Evolutionary conservation across 2,797 vertebrate species (phyloP), one percentile per base, ranked within the genome.

Genomic region (Macropodus opercularis): DNA sequence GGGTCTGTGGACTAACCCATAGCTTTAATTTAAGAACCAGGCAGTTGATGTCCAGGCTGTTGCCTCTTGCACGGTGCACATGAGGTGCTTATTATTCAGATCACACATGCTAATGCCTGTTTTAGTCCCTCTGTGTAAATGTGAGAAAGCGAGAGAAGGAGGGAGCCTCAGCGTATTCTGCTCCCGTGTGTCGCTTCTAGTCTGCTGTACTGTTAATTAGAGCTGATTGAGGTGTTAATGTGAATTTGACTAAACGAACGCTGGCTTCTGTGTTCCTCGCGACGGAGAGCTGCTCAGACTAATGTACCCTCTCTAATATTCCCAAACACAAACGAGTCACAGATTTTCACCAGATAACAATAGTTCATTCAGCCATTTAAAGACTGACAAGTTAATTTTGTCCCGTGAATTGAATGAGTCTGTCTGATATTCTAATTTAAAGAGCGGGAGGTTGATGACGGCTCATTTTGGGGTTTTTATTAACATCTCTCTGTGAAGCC

Each of bases 221-320:
- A 50, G 69, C 57, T 83, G 85, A 85, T 68, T 76, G 79, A 85
- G 82, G 84, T 83, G 84, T 78, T 77, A 66, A 82, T 80, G 61
- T 40, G 66, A 77, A 81, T 79, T 69, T 84, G 82, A 85, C 77
- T 69, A 79, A 81, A 75, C 69, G 36, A 66, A 42, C 67, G 4
- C 53, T 0, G 44, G 59, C 59, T 38, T 63, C 42, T 32, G 49
- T 22, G 27, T 81, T 71, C 62, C 75, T 54, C 23, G 35, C 52
- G 71, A 62, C 69, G 51, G 51, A 54, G 50, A 55, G 42, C 66
- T 27, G 39, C 46, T 65, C 59, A 18, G 60, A 61, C 46, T 47
- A 55, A 75, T 53, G 36, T 7, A 22, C 41, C 50, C 24, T 31
- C 59, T 53, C 53, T 72, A 72, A 81, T 54, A 51, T 71, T 63